Conservation (phyloP, 2,797 vertebrate species). For the Menidia menidia region DNA sequence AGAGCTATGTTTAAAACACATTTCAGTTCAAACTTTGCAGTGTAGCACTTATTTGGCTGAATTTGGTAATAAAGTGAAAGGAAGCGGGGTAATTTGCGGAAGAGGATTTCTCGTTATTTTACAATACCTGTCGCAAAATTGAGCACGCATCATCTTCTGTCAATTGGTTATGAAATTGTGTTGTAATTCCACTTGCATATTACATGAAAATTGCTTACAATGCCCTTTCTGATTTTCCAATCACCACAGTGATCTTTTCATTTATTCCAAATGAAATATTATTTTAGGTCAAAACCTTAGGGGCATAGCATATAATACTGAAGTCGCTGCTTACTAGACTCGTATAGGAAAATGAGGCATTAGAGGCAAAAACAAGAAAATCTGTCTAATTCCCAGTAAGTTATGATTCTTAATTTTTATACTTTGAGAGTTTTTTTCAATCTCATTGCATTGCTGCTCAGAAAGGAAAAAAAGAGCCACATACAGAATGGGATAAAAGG, state of each 20-base stretch:
- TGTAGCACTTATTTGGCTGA: background rate
- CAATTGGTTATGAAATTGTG: no score
- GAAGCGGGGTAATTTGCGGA: no score
- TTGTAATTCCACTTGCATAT: no score
- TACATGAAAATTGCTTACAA: background rate
- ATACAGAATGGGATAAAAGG: background rate
- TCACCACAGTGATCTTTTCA: background rate
- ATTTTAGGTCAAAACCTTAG: background rate
- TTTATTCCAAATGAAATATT: no score
- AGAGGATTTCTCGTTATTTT: no score
- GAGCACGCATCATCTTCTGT: no score
- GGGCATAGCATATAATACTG: background rate
- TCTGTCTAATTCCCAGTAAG: no score
- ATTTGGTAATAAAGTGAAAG: background rate
- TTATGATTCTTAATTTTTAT: no score
- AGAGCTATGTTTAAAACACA: background rate
- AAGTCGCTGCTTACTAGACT: background rate
- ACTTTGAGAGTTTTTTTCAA: no score
- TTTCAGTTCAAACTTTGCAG: background rate
- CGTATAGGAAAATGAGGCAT: background rate
- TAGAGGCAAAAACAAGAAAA: background rate
- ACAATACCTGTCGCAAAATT: no score
- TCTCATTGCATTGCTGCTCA: constrained; percentile 13
- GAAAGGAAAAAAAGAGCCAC: no score
- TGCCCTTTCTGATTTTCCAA: background rate